phyloP scores from a whole-genome alignment of 2,797 vertebrate genomes.

The Tamandua tetradactyla region DNA sequence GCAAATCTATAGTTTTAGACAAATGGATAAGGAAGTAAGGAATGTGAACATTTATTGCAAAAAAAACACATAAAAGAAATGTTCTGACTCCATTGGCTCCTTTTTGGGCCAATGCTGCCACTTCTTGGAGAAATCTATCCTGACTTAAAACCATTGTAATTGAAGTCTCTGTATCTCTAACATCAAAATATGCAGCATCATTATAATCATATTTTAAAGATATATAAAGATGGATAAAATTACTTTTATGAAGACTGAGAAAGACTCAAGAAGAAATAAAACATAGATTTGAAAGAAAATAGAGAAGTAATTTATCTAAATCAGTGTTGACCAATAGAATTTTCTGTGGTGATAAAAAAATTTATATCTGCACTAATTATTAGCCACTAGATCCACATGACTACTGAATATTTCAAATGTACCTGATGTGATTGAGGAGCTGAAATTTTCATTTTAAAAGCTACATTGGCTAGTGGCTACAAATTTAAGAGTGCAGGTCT shows the following conservation, averaged over 20 bases:
- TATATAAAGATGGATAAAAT: neutral
- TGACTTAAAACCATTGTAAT: neutral
- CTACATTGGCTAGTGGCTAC: neutral
- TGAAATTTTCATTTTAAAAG: neutral
- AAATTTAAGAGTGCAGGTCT: neutral
- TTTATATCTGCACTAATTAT: neutral
- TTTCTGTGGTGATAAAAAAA: neutral
- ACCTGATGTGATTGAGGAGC: neutral
- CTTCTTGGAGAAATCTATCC: neutral
- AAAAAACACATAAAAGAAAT: neutral
- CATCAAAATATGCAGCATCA: neutral
- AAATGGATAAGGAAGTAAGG: neutral
- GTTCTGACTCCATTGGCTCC: neutral
- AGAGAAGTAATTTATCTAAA: neutral
- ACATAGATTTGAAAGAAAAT: neutral
- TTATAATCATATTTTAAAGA: conserved; percentile 37
- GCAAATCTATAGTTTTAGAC: neutral
- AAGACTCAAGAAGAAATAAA: neutral
- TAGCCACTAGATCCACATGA: neutral
- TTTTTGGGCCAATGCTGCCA: neutral
- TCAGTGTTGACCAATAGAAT: neutral
- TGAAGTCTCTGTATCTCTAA: neutral
- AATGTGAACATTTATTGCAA: neutral
- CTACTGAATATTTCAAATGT: neutral
- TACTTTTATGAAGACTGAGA: neutral